A percentile compares a stretch with the other conserved stretches of the same genome.
Evolutionary conservation across 2,113 vertebrate species (phyloP).

Genomic region (Notarius quadriscutis): DNA sequence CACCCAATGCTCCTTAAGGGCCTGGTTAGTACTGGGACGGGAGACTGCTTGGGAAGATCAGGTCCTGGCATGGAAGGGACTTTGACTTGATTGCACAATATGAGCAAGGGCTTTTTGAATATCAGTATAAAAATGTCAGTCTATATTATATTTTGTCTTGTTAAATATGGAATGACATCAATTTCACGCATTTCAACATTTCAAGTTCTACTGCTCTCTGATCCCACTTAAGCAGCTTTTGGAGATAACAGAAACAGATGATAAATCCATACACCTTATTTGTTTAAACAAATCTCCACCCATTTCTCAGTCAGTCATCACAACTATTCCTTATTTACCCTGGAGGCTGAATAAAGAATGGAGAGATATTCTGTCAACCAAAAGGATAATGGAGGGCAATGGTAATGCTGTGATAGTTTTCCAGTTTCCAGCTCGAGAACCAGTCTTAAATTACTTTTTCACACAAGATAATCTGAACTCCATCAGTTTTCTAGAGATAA

Average conservation of each 20-base stretch:
- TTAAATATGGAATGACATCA: too few species aligned
- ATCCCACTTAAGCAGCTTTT: not conserved
- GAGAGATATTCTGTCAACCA: not conserved
- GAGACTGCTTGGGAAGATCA: too few species aligned
- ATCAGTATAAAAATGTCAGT: not conserved
- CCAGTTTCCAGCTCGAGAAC: not conserved
- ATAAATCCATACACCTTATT: not conserved
- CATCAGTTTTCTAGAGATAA: not conserved
- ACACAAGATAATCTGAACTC: not conserved
- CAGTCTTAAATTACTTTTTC: conserved; percentile 7
- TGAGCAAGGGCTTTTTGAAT: not conserved
- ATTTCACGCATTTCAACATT: not conserved
- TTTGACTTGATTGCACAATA: too few species aligned
- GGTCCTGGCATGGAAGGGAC: too few species aligned
- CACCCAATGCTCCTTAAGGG: too few species aligned
- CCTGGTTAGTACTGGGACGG: too few species aligned
- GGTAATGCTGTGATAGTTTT: conserved; percentile 14
- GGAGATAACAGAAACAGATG: not conserved
- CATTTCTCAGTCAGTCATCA: too few species aligned
- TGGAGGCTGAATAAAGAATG: not conserved
- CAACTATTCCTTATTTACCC: not conserved
- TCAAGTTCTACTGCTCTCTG: not conserved
- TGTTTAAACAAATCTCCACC: not conserved
- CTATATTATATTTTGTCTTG: not conserved
- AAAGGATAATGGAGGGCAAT: conserved; percentile 3